phyloP scores from a whole-genome alignment of 2,888 invertebrate genomes.

The Amblyjoppa proteus region DNA sequence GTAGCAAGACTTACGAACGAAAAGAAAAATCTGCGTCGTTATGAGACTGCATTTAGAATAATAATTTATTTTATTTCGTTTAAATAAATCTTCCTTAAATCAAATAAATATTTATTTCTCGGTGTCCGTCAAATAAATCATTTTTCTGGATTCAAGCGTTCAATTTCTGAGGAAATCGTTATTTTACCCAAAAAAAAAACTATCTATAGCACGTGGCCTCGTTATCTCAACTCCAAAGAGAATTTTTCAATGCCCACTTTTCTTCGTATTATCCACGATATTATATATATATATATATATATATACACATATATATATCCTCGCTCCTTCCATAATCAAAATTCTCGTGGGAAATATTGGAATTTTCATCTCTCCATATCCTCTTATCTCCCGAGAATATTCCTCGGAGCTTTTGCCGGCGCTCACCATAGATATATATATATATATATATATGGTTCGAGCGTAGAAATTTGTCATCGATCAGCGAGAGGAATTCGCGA shows the following conservation, averaged over 20 bases:
- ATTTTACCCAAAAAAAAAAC: no score
- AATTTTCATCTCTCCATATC: conserved; percentile 30
- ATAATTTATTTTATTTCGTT: no score
- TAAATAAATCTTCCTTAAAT: no score
- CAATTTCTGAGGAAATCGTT: no score
- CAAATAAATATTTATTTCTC: no score
- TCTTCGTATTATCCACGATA: background rate
- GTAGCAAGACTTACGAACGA: no score
- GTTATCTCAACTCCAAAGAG: background rate
- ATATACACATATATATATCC: background rate
- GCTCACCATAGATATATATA: conserved; percentile 3
- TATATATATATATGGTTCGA: conserved; percentile 13
- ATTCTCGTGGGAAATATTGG: conserved; percentile 59
- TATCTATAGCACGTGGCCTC: background rate
- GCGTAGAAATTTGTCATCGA: conserved; percentile 50
- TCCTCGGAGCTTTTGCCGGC: background rate
- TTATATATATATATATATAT: background rate
- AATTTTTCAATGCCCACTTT: conserved; percentile 11
- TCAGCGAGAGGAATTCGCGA: conserved; percentile 39
- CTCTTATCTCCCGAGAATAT: conserved; percentile 9
- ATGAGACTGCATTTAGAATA: no score
- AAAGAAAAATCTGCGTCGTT: no score
- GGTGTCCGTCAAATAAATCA: no score
- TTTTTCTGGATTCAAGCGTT: background rate
- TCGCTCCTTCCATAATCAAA: conserved; percentile 31